Evolutionary conservation across 2,797 vertebrate species (phyloP), one percentile per base, ranked within the genome.

Genomic region (Takifugu rubripes): DNA sequence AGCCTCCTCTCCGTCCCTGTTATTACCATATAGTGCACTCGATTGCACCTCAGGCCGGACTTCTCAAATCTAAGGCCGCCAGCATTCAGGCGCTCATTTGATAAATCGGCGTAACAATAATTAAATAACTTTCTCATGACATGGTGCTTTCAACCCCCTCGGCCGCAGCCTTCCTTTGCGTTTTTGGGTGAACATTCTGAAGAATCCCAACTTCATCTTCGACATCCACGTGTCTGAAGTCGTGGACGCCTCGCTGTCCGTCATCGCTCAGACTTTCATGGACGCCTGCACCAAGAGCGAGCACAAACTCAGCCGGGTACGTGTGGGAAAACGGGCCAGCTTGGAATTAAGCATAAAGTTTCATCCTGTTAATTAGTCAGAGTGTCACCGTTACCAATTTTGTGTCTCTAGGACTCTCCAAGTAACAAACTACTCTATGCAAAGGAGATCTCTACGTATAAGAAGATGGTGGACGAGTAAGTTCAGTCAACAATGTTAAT

Each of bases 201-300:
- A 99, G 91, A 99, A 98, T 77, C 97, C 97, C 1, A 96, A 99
- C 75, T 99, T 99, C 90, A 98, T 93, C 85, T 98, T 98, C 0
- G 96, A 98, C 8, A 95, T 98, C 66, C 96, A 99, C 0, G 96
- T 98, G 83, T 93, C 94, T 0, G 96, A 99, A 87, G 96, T 99
- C 78, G 95, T 98, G 70, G 97, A 99, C 46, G 95, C 96, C 54
- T 97, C 96, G 29, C 90, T 99, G 84, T 98, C 96, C 0, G 97
- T 99, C 84, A 96, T 99, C n/a, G 97, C 97, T 40, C 97, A 99
- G 92, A 99, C 96, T 73, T 98, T 99, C 91, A 99, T 99, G 97
- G 97, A 99, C 42, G 96, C 97, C 78, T 99, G 97, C 89, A 98
- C 96, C 51, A 95, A 98, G 91, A 97, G 94, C 3, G 97, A 99